A percentile compares a stretch with the other conserved stretches of the same genome.
Conservation (phyloP, 53 echinoderm and acorn worm genomes). For the Temnopleurus reevesii region DNA sequence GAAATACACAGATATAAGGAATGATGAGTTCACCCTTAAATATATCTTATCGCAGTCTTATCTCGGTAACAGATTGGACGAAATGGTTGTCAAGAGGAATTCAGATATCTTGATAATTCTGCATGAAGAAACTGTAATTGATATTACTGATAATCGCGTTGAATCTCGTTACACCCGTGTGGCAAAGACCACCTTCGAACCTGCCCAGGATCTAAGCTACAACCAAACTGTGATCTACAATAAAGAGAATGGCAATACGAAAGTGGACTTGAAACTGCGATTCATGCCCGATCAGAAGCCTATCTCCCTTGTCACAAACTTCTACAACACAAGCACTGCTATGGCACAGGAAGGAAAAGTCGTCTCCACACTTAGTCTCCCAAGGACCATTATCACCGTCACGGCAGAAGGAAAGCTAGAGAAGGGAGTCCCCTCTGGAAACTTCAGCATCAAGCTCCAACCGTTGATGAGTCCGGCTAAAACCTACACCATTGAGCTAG, state of each 20-base stretch:
- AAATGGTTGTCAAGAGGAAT: constrained; percentile 13
- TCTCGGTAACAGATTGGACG: not conserved
- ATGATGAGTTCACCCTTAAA: not conserved
- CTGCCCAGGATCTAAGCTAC: constrained; percentile 20
- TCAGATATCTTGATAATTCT: not conserved
- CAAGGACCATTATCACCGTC: constrained; percentile 22
- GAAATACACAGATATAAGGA: constrained; percentile 20
- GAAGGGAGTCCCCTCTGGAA: constrained; percentile 48
- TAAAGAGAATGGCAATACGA: not conserved
- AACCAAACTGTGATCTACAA: not conserved
- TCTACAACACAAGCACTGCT: not conserved
- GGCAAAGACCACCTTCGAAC: not conserved
- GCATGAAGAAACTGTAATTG: not conserved
- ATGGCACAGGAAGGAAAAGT: not conserved
- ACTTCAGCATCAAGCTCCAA: constrained; percentile 36
- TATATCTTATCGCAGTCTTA: not conserved
- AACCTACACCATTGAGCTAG: constrained; percentile 20
- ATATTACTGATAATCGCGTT: not conserved
- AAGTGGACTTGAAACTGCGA: not conserved
- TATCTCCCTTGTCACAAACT: not conserved
- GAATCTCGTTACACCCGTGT: not conserved
- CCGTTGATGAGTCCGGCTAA: not conserved
- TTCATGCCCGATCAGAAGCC: constrained; percentile 43
- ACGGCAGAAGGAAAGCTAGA: constrained; percentile 13
- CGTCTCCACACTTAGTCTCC: constrained; percentile 3